phyloP scores from a whole-genome alignment of 2,797 vertebrate species.

The Cryptoblepharus egeriae region DNA sequence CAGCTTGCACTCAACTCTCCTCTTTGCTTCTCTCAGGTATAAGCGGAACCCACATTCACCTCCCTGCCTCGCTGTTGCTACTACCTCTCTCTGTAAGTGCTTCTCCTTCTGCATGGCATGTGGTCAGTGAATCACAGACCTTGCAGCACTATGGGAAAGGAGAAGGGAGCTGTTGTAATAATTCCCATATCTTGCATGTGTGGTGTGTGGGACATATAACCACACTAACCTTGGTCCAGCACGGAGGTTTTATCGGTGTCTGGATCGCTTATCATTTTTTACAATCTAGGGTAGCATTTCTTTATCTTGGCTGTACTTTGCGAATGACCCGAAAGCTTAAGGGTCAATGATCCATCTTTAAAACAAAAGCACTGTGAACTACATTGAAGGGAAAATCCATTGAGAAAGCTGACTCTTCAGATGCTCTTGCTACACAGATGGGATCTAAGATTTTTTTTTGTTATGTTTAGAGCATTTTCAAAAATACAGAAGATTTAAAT shows the following conservation, averaged over 20 bases:
- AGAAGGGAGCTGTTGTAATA: constrained; percentile 38
- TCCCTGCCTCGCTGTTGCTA: constrained; percentile 82
- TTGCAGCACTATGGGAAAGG: constrained; percentile 66
- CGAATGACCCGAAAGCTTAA: background rate
- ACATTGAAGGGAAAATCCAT: background rate
- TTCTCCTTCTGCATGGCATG: constrained; percentile 77
- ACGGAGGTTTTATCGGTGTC: constrained; percentile 16
- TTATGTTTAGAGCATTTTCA: background rate
- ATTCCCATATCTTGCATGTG: constrained; percentile 47
- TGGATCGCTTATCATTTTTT: background rate
- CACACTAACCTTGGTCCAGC: constrained; percentile 13
- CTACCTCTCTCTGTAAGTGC: constrained; percentile 85
- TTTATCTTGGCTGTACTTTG: background rate
- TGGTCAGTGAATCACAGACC: constrained; percentile 71
- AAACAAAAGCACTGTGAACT: background rate
- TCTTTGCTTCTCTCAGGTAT: constrained; percentile 84
- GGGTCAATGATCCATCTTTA: background rate
- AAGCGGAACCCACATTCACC: constrained; percentile 79
- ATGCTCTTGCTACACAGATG: background rate
- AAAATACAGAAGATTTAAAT: background rate
- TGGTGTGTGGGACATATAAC: constrained; percentile 16
- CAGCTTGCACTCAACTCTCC: constrained; percentile 75
- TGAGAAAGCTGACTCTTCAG: background rate
- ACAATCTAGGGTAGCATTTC: background rate
- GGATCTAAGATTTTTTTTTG: background rate